Conservation (phyloP, 2,113 vertebrate species). For the Microtus richardsoni region DNA sequence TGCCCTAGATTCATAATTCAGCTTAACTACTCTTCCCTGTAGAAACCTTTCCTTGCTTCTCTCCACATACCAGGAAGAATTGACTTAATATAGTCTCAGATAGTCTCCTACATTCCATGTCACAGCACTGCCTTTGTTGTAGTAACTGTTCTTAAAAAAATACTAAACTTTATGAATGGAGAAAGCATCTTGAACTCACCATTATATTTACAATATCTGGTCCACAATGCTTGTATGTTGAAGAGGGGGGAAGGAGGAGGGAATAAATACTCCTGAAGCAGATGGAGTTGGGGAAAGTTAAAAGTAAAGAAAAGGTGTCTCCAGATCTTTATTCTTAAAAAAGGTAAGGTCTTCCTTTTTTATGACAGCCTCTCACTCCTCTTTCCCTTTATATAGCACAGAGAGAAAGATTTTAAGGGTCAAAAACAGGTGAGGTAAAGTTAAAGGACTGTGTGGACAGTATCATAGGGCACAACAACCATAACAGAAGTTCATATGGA, state of each 20-base stretch:
- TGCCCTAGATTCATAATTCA: not conserved
- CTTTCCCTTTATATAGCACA: not conserved
- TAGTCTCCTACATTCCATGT: not conserved
- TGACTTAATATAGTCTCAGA: not conserved
- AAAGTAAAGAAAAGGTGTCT: slow-evolving; percentile 7
- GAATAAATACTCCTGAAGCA: slow-evolving; percentile 1
- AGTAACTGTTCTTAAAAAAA: not conserved
- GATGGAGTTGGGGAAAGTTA: not conserved
- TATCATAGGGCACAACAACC: not conserved
- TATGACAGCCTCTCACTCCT: not conserved
- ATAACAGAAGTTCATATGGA: not conserved
- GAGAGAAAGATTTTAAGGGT: not conserved
- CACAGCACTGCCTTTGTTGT: not conserved
- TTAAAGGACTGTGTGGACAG: not conserved
- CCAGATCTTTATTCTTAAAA: not conserved
- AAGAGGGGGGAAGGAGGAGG: not conserved
- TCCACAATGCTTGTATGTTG: not conserved
- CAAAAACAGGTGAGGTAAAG: not conserved
- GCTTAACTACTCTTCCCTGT: not conserved
- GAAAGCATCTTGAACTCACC: not conserved
- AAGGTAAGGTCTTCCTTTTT: slow-evolving; percentile 1
- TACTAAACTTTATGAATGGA: slow-evolving; percentile 13
- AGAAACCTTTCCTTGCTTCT: not conserved
- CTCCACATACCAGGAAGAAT: not conserved
- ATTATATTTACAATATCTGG: not conserved